phyloP scores from a whole-genome alignment of 2,888 invertebrate genomes.

The Epirrhoe tristata region DNA sequence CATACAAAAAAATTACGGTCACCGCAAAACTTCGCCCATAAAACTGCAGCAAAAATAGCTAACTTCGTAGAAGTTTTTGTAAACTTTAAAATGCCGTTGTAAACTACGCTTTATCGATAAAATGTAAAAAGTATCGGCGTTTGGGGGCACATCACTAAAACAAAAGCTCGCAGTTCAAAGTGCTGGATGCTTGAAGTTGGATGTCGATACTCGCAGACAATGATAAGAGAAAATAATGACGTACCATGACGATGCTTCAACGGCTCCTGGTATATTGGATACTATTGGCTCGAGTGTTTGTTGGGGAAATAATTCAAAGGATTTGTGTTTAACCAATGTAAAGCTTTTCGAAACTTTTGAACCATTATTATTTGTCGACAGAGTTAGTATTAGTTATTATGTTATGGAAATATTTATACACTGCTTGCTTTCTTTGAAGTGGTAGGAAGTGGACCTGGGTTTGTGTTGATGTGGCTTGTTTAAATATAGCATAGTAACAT shows the following conservation, averaged over 20 bases:
- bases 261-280: constrained; percentile 19
- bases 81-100: constrained; percentile 29
- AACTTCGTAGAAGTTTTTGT: constrained; percentile 31
- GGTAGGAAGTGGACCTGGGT: no score
- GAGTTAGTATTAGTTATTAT: neutral
- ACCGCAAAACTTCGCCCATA: constrained; percentile 21
- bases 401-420: neutral
- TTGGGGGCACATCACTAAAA: constrained; percentile 48
- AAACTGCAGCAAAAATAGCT: constrained; percentile 28
- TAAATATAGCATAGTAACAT: no score
- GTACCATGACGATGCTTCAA: constrained; percentile 61
- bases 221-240: constrained; percentile 78
- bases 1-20: constrained; percentile 26
- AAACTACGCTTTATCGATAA: constrained; percentile 31
- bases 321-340: neutral
- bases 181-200: constrained; percentile 50
- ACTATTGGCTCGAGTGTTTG: constrained; percentile 26
- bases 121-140: constrained; percentile 24
- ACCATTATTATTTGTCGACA: neutral
- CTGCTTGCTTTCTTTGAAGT: no score
- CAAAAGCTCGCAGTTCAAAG: constrained; percentile 33
- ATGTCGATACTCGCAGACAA: constrained; percentile 69
- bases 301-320: constrained; percentile 15
- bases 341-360: neutral
- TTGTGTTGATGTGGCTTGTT: no score